phyloP scores from a whole-genome alignment of 2,888 invertebrate species.

The Nezara viridula region DNA sequence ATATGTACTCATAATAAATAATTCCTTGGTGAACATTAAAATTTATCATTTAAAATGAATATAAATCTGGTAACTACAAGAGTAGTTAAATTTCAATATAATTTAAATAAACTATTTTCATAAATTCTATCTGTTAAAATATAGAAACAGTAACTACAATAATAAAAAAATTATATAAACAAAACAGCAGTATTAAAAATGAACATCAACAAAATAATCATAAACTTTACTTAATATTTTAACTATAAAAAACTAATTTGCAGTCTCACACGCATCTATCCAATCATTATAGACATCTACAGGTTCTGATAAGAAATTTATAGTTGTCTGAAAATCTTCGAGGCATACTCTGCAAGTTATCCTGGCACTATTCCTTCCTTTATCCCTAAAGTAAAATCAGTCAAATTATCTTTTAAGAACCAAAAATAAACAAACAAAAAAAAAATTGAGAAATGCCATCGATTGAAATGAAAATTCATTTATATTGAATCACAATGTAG shows the following conservation, averaged over 20 bases:
- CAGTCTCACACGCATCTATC: slow-evolving; percentile 99
- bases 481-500: no score
- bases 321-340: slow-evolving; percentile 96
- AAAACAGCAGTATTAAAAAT: background rate
- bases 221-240: slow-evolving; percentile 15
- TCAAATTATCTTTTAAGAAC: background rate
- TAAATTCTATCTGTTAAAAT: slow-evolving; percentile 1
- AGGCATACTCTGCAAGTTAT: slow-evolving; percentile 96
- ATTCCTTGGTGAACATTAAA: background rate
- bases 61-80: background rate
- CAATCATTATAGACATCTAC: slow-evolving; percentile 99
- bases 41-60: background rate
- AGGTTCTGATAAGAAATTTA: slow-evolving; percentile 96
- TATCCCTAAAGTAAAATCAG: slow-evolving; percentile 79
- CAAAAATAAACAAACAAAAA: no score
- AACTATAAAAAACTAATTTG: slow-evolving; percentile 74
- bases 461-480: background rate
- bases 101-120: background rate
- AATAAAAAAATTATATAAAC: background rate
- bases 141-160: background rate
- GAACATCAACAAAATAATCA: slow-evolving; percentile 22
- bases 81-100: background rate
- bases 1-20: background rate
- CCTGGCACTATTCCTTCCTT: slow-evolving; percentile 91
- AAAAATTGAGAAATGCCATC: no score